A percentile compares a stretch with the other conserved stretches of the same genome.
These are phyloP conservation scores for Merluccius polli DNA, from an alignment of 2,797 vertebrate genomes.

Conservation along the genomic window DNA sequence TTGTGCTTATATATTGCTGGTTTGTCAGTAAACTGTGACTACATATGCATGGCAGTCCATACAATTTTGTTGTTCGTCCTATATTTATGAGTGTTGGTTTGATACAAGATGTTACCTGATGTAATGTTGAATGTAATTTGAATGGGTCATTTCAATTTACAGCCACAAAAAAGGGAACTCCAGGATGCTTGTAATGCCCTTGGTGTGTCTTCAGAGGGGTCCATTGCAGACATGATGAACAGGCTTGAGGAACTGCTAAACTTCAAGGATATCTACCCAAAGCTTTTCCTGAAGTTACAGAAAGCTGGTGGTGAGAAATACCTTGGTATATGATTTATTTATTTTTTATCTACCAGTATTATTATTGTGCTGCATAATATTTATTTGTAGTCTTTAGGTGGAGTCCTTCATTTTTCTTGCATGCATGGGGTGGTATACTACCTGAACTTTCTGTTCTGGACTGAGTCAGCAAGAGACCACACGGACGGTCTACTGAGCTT, in stretches of 20 bases:
- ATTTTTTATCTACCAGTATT: not conserved
- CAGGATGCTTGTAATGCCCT: no score
- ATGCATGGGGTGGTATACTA: constrained; percentile 22
- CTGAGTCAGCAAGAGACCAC: constrained; percentile 6
- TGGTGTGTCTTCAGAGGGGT: no score
- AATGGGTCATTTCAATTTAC: not conserved
- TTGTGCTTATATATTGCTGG: no score
- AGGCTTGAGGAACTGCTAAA: constrained; percentile 14
- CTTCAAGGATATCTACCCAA: constrained; percentile 16
- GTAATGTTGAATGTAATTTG: no score
- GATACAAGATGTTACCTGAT: no score
- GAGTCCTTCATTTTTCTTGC: constrained; percentile 10
- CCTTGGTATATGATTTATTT: not conserved
- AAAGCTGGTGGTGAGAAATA: constrained; percentile 20
- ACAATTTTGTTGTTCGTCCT: no score
- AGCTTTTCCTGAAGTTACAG: constrained; percentile 19
- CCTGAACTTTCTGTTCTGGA: constrained; percentile 1
- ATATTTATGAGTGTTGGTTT: no score
- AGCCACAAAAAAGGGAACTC: not conserved
- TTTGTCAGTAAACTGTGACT: no score
- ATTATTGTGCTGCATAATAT: not conserved
- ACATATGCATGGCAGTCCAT: no score
- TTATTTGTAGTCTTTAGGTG: constrained; percentile 14
- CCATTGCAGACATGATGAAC: constrained; percentile 9
- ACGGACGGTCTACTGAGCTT: constrained; percentile 6